A percentile compares a stretch with the other conserved stretches of the same genome.
Evolutionary conservation across 2,797 vertebrate species (phyloP).

Genomic region (Fistularia commersonii): DNA sequence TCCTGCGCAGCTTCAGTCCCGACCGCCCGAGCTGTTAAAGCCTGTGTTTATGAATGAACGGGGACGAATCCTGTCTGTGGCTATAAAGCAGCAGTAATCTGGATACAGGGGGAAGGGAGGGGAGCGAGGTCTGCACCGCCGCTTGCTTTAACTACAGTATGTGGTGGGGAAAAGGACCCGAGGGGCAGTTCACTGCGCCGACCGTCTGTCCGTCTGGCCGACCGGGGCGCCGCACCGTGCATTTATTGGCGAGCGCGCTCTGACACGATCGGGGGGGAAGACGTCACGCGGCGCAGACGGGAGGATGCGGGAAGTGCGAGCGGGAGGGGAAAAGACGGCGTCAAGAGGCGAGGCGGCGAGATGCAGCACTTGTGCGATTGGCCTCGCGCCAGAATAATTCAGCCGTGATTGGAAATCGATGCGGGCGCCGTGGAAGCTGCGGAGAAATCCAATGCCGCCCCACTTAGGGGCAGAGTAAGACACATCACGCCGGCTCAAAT

Average conservation of each 20-base stretch:
- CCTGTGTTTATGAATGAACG: conserved; percentile 31
- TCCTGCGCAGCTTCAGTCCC: not conserved
- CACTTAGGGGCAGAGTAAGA: conserved; percentile 43
- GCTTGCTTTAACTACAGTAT: conserved; percentile 57
- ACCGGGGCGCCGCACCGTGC: conserved; percentile 64
- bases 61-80: conserved; percentile 29
- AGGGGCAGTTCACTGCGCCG: conserved; percentile 47
- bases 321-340: conserved; percentile 9
- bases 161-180: conserved; percentile 42
- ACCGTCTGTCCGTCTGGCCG: conserved; percentile 46
- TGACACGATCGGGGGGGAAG: too few species aligned
- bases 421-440: conserved; percentile 26
- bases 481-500: conserved; percentile 23
- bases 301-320: conserved; percentile 4
- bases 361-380: conserved; percentile 49
- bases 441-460: conserved; percentile 43
- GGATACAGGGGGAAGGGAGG: not conserved
- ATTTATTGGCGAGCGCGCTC: conserved; percentile 70
- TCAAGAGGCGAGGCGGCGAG: conserved; percentile 31
- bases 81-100: conserved; percentile 43
- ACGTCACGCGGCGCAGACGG: too few species aligned
- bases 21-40: conserved; percentile 10
- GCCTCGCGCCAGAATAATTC: conserved; percentile 56
- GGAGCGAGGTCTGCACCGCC: conserved; percentile 30
- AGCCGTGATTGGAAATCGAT: conserved; percentile 62